These are phyloP conservation scores for Dinoponera quadriceps DNA, from an alignment of 1,140 invertebrate species.

Conservation along the genomic window DNA sequence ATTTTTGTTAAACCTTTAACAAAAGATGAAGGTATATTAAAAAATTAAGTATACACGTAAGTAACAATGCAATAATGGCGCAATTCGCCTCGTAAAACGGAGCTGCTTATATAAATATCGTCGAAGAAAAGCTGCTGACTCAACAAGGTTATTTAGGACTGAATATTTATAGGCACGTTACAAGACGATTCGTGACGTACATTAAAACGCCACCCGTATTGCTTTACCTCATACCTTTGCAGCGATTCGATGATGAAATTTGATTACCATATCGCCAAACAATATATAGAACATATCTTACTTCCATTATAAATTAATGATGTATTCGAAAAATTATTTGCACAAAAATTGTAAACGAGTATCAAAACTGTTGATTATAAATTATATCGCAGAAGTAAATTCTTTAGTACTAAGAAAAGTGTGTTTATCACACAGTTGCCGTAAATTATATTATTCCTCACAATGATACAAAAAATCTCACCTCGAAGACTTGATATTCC, in stretches of 20 bases:
- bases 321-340: not conserved
- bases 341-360: no score
- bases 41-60: not conserved
- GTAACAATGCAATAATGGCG: not conserved
- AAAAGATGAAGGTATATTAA: not conserved
- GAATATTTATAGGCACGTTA: slow-evolving; percentile 58
- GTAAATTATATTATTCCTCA: not conserved
- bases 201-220: slow-evolving; percentile 34
- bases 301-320: not conserved
- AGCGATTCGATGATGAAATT: slow-evolving; percentile 27
- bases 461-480: not conserved
- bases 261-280: not conserved
- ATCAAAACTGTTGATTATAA: no score
- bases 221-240: slow-evolving; percentile 15
- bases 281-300: not conserved
- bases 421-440: not conserved
- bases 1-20: not conserved
- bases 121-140: slow-evolving; percentile 23
- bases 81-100: slow-evolving; percentile 17
- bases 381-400: not conserved
- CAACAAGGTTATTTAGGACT: slow-evolving; percentile 48
- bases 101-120: slow-evolving; percentile 9
- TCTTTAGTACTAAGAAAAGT: not conserved
- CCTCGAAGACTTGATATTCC: not conserved
- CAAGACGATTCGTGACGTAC: slow-evolving; percentile 37